Base-by-base conservation (phyloP, 1,140 invertebrate species). In the Zophobas morio region DNA sequence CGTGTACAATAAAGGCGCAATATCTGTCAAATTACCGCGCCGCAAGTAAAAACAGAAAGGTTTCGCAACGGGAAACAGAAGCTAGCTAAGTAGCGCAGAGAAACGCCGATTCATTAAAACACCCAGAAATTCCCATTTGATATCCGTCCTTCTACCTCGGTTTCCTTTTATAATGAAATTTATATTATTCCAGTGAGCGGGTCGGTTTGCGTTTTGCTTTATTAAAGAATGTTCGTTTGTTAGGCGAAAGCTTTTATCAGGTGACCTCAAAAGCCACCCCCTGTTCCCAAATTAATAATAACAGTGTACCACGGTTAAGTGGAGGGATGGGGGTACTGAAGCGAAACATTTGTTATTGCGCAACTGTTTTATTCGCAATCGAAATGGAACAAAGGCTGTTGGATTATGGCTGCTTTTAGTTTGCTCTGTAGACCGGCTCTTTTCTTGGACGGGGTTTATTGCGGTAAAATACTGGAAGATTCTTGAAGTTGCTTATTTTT, bases 91-190 rank as follows among this genome's bases (percentile, higher is more conserved):
- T 66, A 66, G 60, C 49, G 49, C 6, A 66, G 60, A 66, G 20
- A 66, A 66, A 66, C 60, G 60, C 60, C 60, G 60, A 66, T 66
- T 66, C 60, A 66, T 66, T 66, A 66, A 66, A 66, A 66, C 60
- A 66, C 60, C 60, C 60, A 66, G 36, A 66, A 66, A 66, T 40
- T 40, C 39, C 60, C 39, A 66, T 66, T 33, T 37, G 60, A 63
- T 63, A 63, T 63, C 57, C 35, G 35, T 40, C 35, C 37, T 42
- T 66, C 60, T 66, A 37, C 60, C n/a, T 32, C 36, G 60, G 39
- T 42, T 66, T 66, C 60, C 60, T 47, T 66, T 42, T 66, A 66
- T 66, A 66, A 66, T 66, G 39, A 66, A 66, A 66, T 66, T 66
- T 66, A 66, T 66, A 66, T 66, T 66, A 66, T 66, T 66, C 60